Base-by-base conservation (phyloP, 2,113 vertebrate species). In the Neodon shergylaensis region DNA sequence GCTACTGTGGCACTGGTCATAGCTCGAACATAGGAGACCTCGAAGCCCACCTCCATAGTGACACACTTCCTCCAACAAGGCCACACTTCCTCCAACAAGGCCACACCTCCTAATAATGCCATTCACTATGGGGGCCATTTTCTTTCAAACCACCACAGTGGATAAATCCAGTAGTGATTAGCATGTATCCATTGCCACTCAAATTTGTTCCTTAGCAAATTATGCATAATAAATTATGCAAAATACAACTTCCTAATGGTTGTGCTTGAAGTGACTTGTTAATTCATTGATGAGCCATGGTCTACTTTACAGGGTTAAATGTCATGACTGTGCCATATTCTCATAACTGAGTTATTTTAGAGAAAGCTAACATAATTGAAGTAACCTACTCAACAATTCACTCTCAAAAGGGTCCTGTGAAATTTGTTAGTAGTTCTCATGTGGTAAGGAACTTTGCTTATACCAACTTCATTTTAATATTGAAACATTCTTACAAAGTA, bases 381-480 rank as follows among this genome's bases (percentile, higher is more conserved):
- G 49, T 10, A 68, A 54, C 33, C 47, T 88, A 77, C 72, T 88
- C 28, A 79, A 12, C 87, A 83, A 87, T 90, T 92, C 21, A 42
- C 33, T 92, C 74, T 74, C 7, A 54, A 7, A 49, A 73, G 74
- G 12, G 58, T 73, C 31, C 52, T 77, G 7, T 96, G 61, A 72
- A 86, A 74, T 92, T 91, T 85, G 49, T 89, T 86, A 90, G 78
- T 65, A 77, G 89, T 26, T 91, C 26, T n/a, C 81, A 2, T 31
- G 8, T 82, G 36, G 17, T 39, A 77, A 90, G n/a, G 74, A 92
- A 13, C 39, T 94, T 95, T 73, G 42, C n/a, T 95, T 90, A 73
- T 90, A 58, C 89, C 82, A 54, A 49, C n/a, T 47, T 90, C 36
- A 90, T 94, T 94, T 92, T 92, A 90, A 66, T 95, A 44, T 91